Base-by-base conservation (phyloP, 2,113 vertebrate genomes). In the Lichenostomus cassidix region DNA sequence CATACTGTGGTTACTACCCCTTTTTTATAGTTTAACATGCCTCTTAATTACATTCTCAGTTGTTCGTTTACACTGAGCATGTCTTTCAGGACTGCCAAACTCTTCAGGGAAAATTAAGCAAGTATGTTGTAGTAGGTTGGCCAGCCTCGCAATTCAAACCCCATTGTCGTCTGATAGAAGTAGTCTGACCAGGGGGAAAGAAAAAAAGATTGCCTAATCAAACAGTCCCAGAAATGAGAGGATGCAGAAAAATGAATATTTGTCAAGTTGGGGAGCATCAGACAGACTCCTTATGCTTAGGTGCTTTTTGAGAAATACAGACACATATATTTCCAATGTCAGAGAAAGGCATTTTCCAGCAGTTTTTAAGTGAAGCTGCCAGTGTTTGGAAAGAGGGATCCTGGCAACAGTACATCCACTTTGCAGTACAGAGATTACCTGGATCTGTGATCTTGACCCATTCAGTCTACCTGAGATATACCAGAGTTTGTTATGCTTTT, bases 11-110 rank as follows among this genome's bases (percentile, higher is more conserved):
- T 96, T 95, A 92, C 95, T 94, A 83, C 89, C 81, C 68, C 81
- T 95, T 97, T 95, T 95, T 96, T 89, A 95, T 42, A 64, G 79
- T 95, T 96, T 97, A 96, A 97, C 85, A 95, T 85, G 92, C 74
- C 69, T 96, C 95, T 95, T 91, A 90, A 95, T 97, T 97, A 96
- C 75, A 87, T 94, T 93, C 91, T 95, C 89, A 94, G 88, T 96
- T 94, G 58, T 96, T 97, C 94, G 56, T 96, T 97, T 96, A 96
- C 88, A 90, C 78, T 65, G 91, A 92, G 74, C 87, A 78, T 87
- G 92, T 95, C 96, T 96, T 96, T 97, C 81, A 97, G 53, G 67
- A 86, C 84, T 93, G 93, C 84, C 85, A 96, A 97, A 90, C 89
- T 97, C 83, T 94, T 63, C 83, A 88, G 88, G 89, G 68, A 92